Evolutionary conservation across 1,140 invertebrate species (phyloP).

Genomic region (Monochamus saltuarius): DNA sequence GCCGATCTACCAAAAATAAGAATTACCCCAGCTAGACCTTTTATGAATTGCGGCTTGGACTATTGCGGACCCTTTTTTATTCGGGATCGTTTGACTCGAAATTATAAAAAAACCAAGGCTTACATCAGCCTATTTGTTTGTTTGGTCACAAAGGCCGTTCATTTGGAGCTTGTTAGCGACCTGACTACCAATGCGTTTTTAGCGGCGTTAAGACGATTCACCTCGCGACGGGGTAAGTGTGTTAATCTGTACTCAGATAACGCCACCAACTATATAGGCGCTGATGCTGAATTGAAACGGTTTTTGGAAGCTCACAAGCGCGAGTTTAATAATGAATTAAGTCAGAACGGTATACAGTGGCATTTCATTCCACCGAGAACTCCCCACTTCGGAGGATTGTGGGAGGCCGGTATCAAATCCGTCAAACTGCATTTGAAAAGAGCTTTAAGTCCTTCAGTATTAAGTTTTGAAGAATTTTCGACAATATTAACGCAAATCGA

Average conservation of each 20-base stretch:
- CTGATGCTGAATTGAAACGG: constrained; percentile 12
- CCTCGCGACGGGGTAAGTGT: constrained; percentile 11
- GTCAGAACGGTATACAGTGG: too few species aligned
- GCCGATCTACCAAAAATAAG: constrained; percentile 11
- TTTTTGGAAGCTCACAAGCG: too few species aligned
- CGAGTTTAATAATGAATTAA: too few species aligned
- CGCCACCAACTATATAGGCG: constrained; percentile 24
- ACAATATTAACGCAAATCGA: too few species aligned
- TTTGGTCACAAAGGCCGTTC: constrained; percentile 49
- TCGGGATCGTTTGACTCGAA: constrained; percentile 37
- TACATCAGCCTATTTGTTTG: constrained; percentile 53
- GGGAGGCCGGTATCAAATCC: too few species aligned
- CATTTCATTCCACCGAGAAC: too few species aligned
- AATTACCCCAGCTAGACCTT: constrained; percentile 36
- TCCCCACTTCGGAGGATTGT: too few species aligned
- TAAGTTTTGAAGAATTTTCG: too few species aligned
- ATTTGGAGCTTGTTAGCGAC: constrained; percentile 49
- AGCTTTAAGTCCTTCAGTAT: too few species aligned
- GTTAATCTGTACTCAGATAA: constrained; percentile 27
- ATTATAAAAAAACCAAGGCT: constrained; percentile 43
- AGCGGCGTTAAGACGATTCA: constrained; percentile 40
- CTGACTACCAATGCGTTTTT: constrained; percentile 40
- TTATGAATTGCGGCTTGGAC: constrained; percentile 48
- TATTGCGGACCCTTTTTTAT: constrained; percentile 49
- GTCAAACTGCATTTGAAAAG: too few species aligned